Base-by-base conservation (phyloP, 2,113 vertebrate species). In the Oncorhynchus keta region DNA sequence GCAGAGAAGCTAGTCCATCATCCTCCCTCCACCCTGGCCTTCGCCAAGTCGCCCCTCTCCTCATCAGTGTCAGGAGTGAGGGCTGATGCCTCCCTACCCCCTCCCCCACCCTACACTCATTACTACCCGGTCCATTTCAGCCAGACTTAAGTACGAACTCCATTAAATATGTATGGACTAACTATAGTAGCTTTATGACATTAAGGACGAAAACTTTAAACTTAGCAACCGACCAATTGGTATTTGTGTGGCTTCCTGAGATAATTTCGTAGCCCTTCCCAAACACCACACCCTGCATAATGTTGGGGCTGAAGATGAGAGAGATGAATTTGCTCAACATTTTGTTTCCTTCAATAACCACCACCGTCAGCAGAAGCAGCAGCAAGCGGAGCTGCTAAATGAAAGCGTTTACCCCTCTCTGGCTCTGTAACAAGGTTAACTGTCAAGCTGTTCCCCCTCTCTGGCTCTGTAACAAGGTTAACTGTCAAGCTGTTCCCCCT, bases 311-410 rank as follows among this genome's bases (percentile, higher is more conserved):
- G 69, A 78, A 68, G 78, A 80, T 55, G 51, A 35, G 67, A 45
- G 39, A 81, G 32, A 39, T 73, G 79, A 45, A 65, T 80, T 77
- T 83, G 73, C 78, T 80, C 75, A 62, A 67, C 51, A 67, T 83
- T 70, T 81, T 39, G 68, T 74, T 81, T 74, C 70, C 72, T 45
- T 48, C 30, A 35, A 30, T 68, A 73, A 39, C 22, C 70, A 48
- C 22, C 22, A 39, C 48, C 39, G 2, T 11, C 39, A 45, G 39
- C 39, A 45, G 39, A 45, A 62, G 26, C 55, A 24, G 55, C 22
- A 35, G 35, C 1, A 13, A 26, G 28, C 30, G 39, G 7, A 39
- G 39, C 39, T 8, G 39, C 39, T 9, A 39, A 39, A 39, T 39
- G 39, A 39, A 18, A 12, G 26, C 66, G 1, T 4, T 45, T 11